Evolutionary conservation across 2,888 invertebrate species (phyloP).

Genomic region (Ptychoptera contaminata): DNA sequence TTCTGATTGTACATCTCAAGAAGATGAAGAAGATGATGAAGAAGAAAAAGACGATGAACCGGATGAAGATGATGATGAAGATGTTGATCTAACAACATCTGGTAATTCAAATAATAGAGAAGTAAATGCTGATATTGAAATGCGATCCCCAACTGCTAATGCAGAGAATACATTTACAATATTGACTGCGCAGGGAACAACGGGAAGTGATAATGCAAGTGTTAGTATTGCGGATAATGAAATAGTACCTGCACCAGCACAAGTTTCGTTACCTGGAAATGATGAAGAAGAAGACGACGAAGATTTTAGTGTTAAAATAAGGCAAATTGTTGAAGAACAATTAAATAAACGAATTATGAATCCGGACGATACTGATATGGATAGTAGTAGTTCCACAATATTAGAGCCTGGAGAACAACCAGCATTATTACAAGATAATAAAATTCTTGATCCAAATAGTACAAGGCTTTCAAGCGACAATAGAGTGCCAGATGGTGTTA

Average conservation of each 20-base stretch:
- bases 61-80: constrained; percentile 2
- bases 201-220: constrained; percentile 7
- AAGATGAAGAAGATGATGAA: background rate
- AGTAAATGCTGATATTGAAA: constrained; percentile 12
- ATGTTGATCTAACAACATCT: constrained; percentile 5
- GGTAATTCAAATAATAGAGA: constrained; percentile 10
- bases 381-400: too few species aligned
- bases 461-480: too few species aligned
- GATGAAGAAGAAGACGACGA: background rate
- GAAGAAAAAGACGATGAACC: background rate
- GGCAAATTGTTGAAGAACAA: too few species aligned
- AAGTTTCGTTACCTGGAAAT: background rate
- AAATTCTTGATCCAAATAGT: too few species aligned
- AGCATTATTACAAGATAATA: too few species aligned
- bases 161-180: constrained; percentile 11
- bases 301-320: background rate
- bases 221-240: constrained; percentile 12
- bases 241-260: background rate
- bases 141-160: constrained; percentile 10
- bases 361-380: too few species aligned
- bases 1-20: background rate
- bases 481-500: too few species aligned
- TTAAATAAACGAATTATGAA: too few species aligned
- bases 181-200: constrained; percentile 12
- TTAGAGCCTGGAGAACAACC: too few species aligned